Evolutionary conservation across 2,113 vertebrate genomes (phyloP).

Genomic region (Athene noctua): DNA sequence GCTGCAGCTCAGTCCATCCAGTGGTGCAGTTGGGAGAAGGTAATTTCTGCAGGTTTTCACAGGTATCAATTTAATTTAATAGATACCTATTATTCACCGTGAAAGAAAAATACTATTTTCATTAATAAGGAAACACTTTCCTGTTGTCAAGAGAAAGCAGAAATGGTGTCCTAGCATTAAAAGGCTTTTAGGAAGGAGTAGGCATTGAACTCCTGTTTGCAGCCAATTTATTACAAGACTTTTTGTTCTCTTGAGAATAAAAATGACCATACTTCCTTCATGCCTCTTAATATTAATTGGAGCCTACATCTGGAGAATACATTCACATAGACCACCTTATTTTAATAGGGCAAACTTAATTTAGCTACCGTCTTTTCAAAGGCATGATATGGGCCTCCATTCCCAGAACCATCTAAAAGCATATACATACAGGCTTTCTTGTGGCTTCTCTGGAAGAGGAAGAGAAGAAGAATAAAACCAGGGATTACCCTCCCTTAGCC

Average conservation of each 20-base stretch:
- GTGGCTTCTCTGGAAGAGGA: neutral
- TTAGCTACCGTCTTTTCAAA: neutral
- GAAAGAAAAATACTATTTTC: slow-evolving; percentile 33
- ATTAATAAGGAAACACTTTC: slow-evolving; percentile 16
- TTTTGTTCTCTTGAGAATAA: neutral
- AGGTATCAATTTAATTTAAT: neutral
- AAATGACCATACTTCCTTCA: neutral
- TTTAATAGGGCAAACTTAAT: neutral
- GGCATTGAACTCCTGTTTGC: neutral
- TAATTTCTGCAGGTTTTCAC: neutral
- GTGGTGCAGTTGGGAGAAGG: neutral
- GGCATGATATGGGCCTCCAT: neutral
- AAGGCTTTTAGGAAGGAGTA: slow-evolving; percentile 13
- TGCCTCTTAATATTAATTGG: neutral
- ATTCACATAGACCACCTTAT: neutral
- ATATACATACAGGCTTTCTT: neutral
- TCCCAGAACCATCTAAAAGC: neutral
- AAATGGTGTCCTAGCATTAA: neutral
- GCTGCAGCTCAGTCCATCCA: neutral
- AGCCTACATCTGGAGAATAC: neutral
- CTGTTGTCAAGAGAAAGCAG: slow-evolving; percentile 1
- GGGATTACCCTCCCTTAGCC: neutral
- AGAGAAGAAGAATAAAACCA: neutral
- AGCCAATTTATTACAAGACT: neutral
- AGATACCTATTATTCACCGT: neutral